Percentiles rank a stretch among this genome's conserved stretches.
These are phyloP conservation scores for Brachirus orientalis DNA, from an alignment of 2,113 vertebrate genomes.

Conservation along the genomic window DNA sequence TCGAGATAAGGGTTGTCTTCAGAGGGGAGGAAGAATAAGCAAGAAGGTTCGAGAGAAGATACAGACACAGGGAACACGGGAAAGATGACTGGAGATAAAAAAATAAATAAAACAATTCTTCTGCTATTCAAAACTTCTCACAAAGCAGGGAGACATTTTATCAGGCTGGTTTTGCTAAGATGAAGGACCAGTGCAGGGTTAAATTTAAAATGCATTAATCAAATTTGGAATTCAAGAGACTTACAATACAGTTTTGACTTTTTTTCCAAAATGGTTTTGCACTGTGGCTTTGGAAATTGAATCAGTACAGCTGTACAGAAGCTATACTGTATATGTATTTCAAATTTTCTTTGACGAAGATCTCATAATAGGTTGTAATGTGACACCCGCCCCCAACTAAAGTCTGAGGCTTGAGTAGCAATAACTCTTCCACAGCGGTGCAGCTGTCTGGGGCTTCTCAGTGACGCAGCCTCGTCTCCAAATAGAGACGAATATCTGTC, in stretches of 20 bases:
- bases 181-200: too few species aligned
- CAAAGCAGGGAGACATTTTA: too few species aligned
- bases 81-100: too few species aligned
- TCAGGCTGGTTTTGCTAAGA: too few species aligned
- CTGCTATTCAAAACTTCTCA: too few species aligned
- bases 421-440: constrained; percentile 15
- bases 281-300: too few species aligned
- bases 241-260: too few species aligned
- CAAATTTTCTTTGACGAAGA: background rate
- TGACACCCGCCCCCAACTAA: constrained; percentile 21
- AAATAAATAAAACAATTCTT: too few species aligned
- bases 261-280: too few species aligned
- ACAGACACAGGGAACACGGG: constrained; percentile 2
- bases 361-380: constrained; percentile 26
- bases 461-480: constrained; percentile 16
- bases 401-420: constrained; percentile 27
- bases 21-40: constrained; percentile 35
- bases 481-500: constrained; percentile 32
- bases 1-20: constrained; percentile 26
- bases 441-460: constrained; percentile 55
- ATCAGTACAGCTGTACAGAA: too few species aligned
- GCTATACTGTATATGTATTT: background rate
- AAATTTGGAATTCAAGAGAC: too few species aligned
- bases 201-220: too few species aligned
- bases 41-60: constrained; percentile 9